These are phyloP conservation scores for Carettochelys insculpta DNA, from an alignment of 2,113 vertebrate genomes.

Conservation along the genomic window DNA sequence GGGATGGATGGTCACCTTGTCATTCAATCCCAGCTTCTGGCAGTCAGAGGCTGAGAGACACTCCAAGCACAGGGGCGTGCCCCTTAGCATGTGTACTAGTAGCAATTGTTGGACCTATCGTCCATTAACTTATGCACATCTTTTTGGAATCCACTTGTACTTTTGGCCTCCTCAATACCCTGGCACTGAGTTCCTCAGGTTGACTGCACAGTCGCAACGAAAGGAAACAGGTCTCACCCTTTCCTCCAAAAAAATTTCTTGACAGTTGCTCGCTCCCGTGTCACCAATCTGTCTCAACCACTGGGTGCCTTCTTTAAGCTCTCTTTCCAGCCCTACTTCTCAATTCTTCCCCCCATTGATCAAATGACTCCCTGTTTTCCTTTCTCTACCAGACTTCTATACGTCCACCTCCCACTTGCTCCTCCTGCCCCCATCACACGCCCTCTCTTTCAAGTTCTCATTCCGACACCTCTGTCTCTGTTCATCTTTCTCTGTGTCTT, in stretches of 20 bases:
- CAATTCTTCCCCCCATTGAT: not conserved
- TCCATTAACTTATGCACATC: not conserved
- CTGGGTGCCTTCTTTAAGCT: accelerated
- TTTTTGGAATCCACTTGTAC: not conserved
- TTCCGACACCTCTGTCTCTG: not conserved
- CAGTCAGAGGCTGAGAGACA: not conserved
- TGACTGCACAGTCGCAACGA: not conserved
- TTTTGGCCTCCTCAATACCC: too few relatives aligned
- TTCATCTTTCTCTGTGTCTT: not conserved
- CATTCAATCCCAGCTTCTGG: not conserved
- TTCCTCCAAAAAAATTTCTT: not conserved
- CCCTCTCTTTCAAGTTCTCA: not conserved
- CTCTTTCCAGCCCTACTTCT: not conserved
- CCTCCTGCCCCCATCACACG: not conserved
- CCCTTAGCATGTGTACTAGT: not conserved
- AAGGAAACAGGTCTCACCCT: not conserved
- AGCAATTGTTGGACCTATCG: not conserved
- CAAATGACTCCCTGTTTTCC: not conserved
- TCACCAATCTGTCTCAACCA: accelerated
- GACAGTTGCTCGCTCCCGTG: accelerated
- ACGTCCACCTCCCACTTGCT: not conserved
- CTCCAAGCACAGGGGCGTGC: not conserved
- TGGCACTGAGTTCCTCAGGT: not conserved
- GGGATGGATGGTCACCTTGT: too few relatives aligned
- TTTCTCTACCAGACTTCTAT: not conserved